Conservation (phyloP, 2,113 vertebrate genomes). For the Redunca redunca region DNA sequence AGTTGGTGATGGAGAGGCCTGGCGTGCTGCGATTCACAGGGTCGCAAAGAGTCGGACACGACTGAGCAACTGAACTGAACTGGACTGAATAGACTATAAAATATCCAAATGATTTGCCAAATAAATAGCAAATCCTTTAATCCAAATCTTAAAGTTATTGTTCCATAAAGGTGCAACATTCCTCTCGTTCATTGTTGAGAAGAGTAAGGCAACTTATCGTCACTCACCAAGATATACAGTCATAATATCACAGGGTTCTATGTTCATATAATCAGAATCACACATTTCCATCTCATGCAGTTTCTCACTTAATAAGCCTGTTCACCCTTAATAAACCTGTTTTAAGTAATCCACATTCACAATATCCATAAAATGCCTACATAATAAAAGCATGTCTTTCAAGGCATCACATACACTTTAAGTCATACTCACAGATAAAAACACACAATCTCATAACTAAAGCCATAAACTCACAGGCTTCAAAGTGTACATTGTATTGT, state of each 20-base stretch:
- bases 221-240: background rate
- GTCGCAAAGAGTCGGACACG: no score
- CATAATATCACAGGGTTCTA: background rate
- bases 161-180: background rate
- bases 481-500: background rate
- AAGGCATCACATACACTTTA: background rate
- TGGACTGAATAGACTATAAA: background rate
- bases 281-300: background rate
- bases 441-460: background rate
- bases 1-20: no score
- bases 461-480: background rate
- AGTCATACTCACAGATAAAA: background rate
- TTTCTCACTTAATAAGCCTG: background rate
- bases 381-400: background rate
- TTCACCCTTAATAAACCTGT: background rate
- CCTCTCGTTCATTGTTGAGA: background rate
- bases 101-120: background rate
- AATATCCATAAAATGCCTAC: background rate
- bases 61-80: no score
- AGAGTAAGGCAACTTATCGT: background rate
- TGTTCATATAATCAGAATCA: background rate
- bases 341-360: background rate
- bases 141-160: background rate
- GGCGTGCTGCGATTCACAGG: no score
- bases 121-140: background rate